Conservation (phyloP, 2,113 vertebrate genomes). For the Cercocebus atys region DNA sequence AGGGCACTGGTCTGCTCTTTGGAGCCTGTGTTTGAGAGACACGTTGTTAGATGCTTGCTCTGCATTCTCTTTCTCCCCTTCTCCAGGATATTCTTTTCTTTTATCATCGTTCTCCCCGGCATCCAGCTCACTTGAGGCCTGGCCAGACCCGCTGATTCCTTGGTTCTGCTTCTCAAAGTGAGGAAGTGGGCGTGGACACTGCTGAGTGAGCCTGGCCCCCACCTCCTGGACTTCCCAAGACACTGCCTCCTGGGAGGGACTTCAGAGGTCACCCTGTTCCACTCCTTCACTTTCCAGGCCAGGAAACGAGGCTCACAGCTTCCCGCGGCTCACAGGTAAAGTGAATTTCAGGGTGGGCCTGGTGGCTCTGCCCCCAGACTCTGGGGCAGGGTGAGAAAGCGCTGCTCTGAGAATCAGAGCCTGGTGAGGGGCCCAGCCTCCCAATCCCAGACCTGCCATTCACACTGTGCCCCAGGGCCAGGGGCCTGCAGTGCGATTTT, state of each 20-base stretch:
- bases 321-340: accelerated
- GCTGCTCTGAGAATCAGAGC: no score
- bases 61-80: accelerated
- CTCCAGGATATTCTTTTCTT: accelerated
- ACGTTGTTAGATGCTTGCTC: accelerated
- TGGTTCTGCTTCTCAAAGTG: not conserved
- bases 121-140: not conserved
- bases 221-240: not conserved
- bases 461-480: accelerated
- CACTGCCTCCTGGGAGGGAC: not conserved
- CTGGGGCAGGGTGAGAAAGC: not conserved
- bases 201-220: not conserved
- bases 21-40: not conserved
- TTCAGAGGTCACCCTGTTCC: not conserved
- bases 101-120: accelerated
- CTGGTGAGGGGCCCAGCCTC: not conserved
- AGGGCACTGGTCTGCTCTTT: not conserved
- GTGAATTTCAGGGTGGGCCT: not conserved
- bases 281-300: not conserved
- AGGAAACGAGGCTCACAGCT: not conserved
- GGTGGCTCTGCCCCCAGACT: accelerated
- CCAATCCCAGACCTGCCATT: not conserved
- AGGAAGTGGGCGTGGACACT: not conserved
- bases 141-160: no score
- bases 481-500: not conserved